These are phyloP conservation scores for Thelaira solivaga DNA, from an alignment of 2,888 invertebrate genomes.

Conservation along the genomic window DNA sequence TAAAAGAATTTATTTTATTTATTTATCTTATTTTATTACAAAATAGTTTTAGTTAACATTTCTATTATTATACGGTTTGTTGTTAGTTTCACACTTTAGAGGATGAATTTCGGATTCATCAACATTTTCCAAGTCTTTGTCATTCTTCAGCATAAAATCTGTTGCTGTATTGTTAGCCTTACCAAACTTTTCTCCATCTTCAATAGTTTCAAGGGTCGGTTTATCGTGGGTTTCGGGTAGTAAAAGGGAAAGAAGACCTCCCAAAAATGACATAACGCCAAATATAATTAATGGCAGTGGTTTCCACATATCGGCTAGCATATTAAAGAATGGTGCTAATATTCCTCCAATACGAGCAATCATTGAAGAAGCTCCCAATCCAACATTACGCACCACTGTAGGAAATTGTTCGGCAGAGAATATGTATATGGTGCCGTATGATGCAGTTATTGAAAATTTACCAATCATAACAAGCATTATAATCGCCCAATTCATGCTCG, in stretches of 20 bases:
- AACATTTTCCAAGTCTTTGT: constrained; percentile 60
- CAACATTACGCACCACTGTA: constrained; percentile 88
- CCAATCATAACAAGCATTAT: constrained; percentile 83
- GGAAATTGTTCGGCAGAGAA: constrained; percentile 87
- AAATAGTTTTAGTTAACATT: neutral
- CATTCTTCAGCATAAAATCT: constrained; percentile 65
- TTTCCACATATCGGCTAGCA: constrained; percentile 79
- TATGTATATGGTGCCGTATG: constrained; percentile 85
- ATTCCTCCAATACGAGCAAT: constrained; percentile 87
- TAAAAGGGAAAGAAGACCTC: constrained; percentile 83
- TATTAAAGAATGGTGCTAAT: constrained; percentile 86
- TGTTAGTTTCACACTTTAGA: constrained; percentile 60
- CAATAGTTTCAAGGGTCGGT: constrained; percentile 87
- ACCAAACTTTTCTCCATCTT: constrained; percentile 85
- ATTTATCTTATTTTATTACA: neutral
- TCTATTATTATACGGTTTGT: neutral
- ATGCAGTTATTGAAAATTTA: constrained; percentile 84
- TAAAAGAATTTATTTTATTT: neutral
- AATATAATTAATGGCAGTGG: constrained; percentile 86
- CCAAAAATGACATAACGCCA: constrained; percentile 84
- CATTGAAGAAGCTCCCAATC: constrained; percentile 91
- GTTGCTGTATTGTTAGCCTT: constrained; percentile 68
- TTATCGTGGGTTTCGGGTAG: constrained; percentile 88
- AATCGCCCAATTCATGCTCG: constrained; percentile 78
- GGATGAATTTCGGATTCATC: constrained; percentile 66